A percentile compares a stretch with the other conserved stretches of the same genome.
These are phyloP conservation scores for Gallinago nigripennis DNA, from an alignment of 2,797 vertebrate genomes.

Conservation along the genomic window DNA sequence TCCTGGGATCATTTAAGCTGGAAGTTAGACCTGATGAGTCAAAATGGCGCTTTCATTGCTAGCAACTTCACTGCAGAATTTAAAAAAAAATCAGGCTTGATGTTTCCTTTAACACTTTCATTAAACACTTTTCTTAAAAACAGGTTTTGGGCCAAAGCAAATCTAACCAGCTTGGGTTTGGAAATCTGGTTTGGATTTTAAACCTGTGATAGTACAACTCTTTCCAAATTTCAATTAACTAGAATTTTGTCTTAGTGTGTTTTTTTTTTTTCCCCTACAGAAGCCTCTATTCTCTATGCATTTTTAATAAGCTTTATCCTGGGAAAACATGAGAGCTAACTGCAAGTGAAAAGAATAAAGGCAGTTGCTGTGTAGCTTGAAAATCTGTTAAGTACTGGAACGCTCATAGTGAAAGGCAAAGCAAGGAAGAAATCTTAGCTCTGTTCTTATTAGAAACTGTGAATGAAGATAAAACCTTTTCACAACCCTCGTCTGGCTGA, in stretches of 20 bases:
- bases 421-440: not conserved
- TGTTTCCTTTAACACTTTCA: slow-evolving; percentile 13
- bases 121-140: slow-evolving; percentile 22
- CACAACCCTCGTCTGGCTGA: not conserved
- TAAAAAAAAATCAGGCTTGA: not conserved
- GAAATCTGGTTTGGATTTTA: slow-evolving; percentile 26
- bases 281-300: slow-evolving; percentile 56
- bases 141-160: slow-evolving; percentile 20
- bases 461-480: slow-evolving; percentile 40
- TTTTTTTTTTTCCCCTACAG: not conserved
- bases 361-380: not conserved
- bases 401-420: not conserved
- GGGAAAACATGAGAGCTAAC: slow-evolving; percentile 38
- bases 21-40: not conserved
- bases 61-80: not conserved
- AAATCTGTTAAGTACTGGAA: slow-evolving; percentile 33
- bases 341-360: slow-evolving; percentile 41
- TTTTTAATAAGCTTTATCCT: slow-evolving; percentile 66
- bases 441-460: slow-evolving; percentile 4
- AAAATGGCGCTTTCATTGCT: slow-evolving; percentile 7
- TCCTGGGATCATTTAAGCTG: not conserved
- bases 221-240: slow-evolving; percentile 50
- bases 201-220: not conserved
- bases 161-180: slow-evolving; percentile 15
- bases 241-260: not conserved